Percentiles rank a stretch among this genome's conserved stretches.
These are phyloP conservation scores for Eidolon dupreanum DNA, from an alignment of 2,797 vertebrate genomes.

Conservation along the genomic window DNA sequence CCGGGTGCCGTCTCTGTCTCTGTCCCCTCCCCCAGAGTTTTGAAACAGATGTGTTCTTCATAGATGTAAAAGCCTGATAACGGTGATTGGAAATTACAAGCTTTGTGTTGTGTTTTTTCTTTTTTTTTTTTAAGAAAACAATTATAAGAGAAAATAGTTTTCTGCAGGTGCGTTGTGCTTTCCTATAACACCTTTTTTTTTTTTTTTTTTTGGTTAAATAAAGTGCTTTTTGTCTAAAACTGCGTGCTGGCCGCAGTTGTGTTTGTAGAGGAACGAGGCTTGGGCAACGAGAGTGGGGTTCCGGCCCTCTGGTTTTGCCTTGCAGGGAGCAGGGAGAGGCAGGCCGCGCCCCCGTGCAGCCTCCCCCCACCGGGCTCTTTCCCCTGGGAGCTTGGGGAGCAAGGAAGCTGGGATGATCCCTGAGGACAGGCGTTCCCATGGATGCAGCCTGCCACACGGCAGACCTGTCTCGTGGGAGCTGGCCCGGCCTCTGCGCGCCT, in stretches of 20 bases:
- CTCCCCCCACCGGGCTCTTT: too few species aligned
- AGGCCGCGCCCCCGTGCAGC: not conserved
- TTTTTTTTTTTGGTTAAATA: conserved; percentile 75
- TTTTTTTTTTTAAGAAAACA: conserved; percentile 54
- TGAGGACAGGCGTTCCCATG: conserved; percentile 27
- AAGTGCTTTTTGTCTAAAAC: conserved; percentile 81
- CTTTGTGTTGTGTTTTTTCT: conserved; percentile 70
- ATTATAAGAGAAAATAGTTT: conserved; percentile 61
- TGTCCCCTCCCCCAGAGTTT: conserved; percentile 58
- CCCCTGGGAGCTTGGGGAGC: not conserved
- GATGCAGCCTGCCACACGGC: not conserved
- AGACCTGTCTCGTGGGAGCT: not conserved
- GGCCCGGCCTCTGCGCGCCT: rapidly evolving
- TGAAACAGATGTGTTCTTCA: conserved; percentile 74
- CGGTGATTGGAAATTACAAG: conserved; percentile 73
- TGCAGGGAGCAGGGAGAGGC: not conserved
- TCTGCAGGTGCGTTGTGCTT: conserved; percentile 72
- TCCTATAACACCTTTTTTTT: conserved; percentile 29
- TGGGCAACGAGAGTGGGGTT: not conserved
- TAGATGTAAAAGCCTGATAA: conserved; percentile 76
- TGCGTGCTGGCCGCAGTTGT: conserved; percentile 15
- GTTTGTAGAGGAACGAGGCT: not conserved
- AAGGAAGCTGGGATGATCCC: not conserved
- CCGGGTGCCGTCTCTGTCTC: conserved; percentile 78
- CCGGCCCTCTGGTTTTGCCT: too few species aligned